Conservation (phyloP, 2,888 invertebrate species). For the Aphodius granarius region DNA sequence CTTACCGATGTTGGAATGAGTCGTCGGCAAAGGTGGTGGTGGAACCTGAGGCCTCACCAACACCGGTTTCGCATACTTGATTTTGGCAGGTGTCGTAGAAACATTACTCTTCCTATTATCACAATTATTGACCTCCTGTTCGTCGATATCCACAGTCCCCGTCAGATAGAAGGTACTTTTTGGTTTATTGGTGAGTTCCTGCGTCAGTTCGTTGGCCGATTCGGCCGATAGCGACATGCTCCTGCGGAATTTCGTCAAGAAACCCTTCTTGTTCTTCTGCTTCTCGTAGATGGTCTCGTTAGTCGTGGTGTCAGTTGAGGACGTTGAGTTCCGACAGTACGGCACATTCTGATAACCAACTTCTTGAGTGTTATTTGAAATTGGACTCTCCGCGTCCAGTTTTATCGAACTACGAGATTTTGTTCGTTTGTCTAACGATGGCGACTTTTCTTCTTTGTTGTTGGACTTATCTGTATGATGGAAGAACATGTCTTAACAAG, state of each 20-base stretch:
- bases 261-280: conserved; percentile 38
- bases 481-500: not conserved
- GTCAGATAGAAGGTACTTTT: conserved; percentile 75
- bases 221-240: conserved; percentile 60
- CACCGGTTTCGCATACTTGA: conserved; percentile 36
- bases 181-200: conserved; percentile 48
- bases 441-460: conserved; percentile 22
- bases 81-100: conserved; percentile 33
- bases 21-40: conserved; percentile 48
- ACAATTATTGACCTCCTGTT: conserved; percentile 35
- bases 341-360: conserved; percentile 14
- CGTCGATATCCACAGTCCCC: conserved; percentile 65
- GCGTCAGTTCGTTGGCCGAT: conserved; percentile 51
- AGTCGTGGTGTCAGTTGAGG: conserved; percentile 2
- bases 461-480: not conserved
- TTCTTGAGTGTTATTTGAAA: conserved; percentile 6
- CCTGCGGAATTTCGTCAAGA: conserved; percentile 62
- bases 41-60: conserved; percentile 47
- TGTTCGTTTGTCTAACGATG: conserved; percentile 15
- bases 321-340: conserved; percentile 5
- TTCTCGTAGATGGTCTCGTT: conserved; percentile 28
- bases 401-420: conserved; percentile 21
- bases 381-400: conserved; percentile 2
- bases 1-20: conserved; percentile 28
- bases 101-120: conserved; percentile 51